Percentiles rank a stretch among this genome's conserved stretches.
phyloP scores from a whole-genome alignment of 1,140 invertebrate species.

The Drosophila tsacasi region DNA sequence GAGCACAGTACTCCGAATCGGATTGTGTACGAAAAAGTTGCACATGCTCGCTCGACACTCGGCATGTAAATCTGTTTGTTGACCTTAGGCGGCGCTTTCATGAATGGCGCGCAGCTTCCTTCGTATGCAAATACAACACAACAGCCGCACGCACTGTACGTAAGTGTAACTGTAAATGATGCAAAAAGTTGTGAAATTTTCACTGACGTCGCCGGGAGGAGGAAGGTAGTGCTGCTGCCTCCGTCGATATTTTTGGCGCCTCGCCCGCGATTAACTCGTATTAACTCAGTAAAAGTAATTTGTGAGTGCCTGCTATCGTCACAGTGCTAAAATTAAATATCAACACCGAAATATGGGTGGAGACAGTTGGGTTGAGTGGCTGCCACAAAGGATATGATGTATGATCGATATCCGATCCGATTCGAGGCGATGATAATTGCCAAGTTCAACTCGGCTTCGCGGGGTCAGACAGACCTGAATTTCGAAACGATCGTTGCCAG shows the following conservation, averaged over 20 bases:
- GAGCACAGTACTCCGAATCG: conserved; percentile 8
- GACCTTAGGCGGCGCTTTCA: conserved; percentile 51
- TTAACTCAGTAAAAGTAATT: conserved; percentile 3
- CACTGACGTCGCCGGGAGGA: conserved; percentile 28
- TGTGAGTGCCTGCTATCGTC: conserved; percentile 27
- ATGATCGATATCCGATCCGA: conserved; percentile 2
- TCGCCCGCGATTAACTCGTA: conserved; percentile 9
- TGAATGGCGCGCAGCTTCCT: conserved; percentile 49
- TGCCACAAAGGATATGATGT: conserved; percentile 26
- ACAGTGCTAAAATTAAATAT: conserved; percentile 48
- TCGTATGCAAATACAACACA: conserved; percentile 24
- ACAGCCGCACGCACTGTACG: not conserved
- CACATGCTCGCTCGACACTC: not conserved
- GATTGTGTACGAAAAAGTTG: conserved; percentile 15
- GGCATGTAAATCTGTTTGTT: conserved; percentile 50
- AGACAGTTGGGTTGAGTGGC: conserved; percentile 19
- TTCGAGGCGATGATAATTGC: conserved; percentile 19
- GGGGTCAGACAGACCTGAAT: conserved; percentile 29
- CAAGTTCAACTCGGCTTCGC: conserved; percentile 22
- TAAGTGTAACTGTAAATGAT: conserved; percentile 51
- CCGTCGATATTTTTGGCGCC: conserved; percentile 21
- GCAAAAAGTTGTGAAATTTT: conserved; percentile 42
- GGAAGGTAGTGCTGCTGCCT: conserved; percentile 7
- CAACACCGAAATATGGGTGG: conserved; percentile 36
- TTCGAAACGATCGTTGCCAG: not conserved